Evolutionary conservation across 1,140 invertebrate genomes (phyloP).

Genomic region (Pseudomyrmex flavicornis): DNA sequence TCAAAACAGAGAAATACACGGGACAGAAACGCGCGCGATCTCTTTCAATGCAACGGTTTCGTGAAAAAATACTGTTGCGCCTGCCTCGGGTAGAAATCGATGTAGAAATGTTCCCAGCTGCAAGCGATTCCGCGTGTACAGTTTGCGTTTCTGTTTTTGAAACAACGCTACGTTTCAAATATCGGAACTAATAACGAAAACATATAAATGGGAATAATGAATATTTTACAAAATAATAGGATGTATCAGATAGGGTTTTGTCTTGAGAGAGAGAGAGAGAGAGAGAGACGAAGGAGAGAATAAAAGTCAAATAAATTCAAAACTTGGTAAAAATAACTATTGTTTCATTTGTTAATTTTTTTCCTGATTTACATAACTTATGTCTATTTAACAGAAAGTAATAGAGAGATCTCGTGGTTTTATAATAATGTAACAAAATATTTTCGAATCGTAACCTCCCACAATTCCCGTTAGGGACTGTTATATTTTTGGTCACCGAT

Average conservation of each 20-base stretch:
- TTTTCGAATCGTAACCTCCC: no score
- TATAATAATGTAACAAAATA: not conserved
- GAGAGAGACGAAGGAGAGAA: not conserved
- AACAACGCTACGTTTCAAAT: conserved; percentile 24
- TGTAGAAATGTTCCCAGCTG: conserved; percentile 34
- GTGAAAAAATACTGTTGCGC: conserved; percentile 36
- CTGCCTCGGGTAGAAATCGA: conserved; percentile 6
- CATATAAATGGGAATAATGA: conserved; percentile 7
- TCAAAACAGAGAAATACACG: conserved; percentile 73
- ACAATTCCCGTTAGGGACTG: not conserved
- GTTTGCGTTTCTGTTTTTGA: conserved; percentile 20
- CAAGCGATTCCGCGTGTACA: conserved; percentile 13
- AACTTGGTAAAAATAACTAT: not conserved
- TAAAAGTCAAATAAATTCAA: not conserved
- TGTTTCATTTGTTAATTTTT: not conserved
- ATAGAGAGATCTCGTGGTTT: not conserved
- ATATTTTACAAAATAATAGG: conserved; percentile 21
- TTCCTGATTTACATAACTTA: no score
- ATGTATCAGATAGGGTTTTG: no score
- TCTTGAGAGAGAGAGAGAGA: not conserved
- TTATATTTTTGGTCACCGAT: conserved; percentile 3
- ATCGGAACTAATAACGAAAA: conserved; percentile 30
- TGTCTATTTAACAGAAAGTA: not conserved
- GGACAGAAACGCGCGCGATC: conserved; percentile 37
- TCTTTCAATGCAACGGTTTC: conserved; percentile 36